Conservation (phyloP, 2,888 invertebrate species). For the Pyrrhosoma nymphula region DNA sequence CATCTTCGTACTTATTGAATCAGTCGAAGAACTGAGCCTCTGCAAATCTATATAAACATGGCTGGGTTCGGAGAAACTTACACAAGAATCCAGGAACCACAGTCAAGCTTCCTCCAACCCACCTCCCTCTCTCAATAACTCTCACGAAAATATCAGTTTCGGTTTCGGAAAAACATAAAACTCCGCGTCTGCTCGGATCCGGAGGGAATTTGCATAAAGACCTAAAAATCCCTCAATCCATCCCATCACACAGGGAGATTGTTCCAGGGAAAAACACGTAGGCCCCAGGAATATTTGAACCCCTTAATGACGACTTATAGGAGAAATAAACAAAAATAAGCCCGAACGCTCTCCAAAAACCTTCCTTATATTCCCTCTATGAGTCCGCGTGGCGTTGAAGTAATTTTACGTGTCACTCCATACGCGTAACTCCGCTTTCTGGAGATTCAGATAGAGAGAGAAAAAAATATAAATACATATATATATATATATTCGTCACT, state of each 20-base stretch:
- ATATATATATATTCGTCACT: too few relatives aligned
- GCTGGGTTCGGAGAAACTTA: neutral
- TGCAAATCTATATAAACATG: neutral
- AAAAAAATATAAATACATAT: neutral
- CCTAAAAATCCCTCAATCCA: conserved; percentile 8
- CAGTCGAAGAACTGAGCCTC: neutral
- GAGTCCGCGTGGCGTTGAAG: neutral
- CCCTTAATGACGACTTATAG: conserved; percentile 26
- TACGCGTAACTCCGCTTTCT: neutral
- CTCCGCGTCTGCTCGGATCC: neutral
- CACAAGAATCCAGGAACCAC: neutral
- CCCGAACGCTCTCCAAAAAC: neutral
- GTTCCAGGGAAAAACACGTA: neutral
- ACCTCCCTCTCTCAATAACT: neutral
- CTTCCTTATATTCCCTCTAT: neutral
- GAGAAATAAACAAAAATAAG: neutral
- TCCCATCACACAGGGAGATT: neutral
- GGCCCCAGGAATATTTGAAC: neutral
- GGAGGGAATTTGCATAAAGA: conserved; percentile 19
- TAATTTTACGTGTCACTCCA: neutral
- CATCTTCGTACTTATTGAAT: neutral
- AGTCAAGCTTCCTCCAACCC: neutral
- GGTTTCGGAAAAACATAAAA: neutral
- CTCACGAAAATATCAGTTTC: neutral
- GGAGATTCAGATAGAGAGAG: neutral